These are phyloP conservation scores for Hexactinellida sp. DNA, from an alignment of 37 sponge, comb jelly and placozoan species.

Conservation along the genomic window DNA sequence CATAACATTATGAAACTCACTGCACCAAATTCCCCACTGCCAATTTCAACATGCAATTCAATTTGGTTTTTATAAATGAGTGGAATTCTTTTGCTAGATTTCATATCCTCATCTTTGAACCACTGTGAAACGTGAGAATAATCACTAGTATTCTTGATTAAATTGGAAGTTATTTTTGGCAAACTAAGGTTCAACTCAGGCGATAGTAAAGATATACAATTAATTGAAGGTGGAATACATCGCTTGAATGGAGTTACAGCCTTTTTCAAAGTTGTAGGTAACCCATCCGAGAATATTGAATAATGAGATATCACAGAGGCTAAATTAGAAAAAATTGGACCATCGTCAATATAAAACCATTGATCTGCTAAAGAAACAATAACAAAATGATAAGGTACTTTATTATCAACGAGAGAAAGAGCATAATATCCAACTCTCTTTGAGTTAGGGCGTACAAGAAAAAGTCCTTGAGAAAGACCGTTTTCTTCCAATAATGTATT, in stretches of 20 bases:
- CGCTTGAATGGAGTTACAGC: neutral
- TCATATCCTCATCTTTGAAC: neutral
- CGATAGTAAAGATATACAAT: too few relatives aligned
- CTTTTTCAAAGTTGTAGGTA: constrained; percentile 44
- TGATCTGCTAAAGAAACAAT: constrained; percentile 61
- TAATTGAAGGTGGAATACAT: neutral
- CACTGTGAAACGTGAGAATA: neutral
- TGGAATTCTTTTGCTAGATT: neutral
- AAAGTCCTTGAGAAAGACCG: constrained; percentile 51
- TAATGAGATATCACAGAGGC: constrained; percentile 52
- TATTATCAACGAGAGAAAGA: constrained; percentile 49
- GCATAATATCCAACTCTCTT: constrained; percentile 57
- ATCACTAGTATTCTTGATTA: constrained; percentile 10
- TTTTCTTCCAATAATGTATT: constrained; percentile 33
- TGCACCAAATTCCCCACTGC: constrained; percentile 12
- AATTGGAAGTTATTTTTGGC: neutral
- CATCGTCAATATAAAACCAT: constrained; percentile 88
- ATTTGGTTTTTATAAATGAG: neutral
- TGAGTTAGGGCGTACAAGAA: constrained; percentile 65
- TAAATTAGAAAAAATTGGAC: constrained; percentile 47
- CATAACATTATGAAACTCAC: too few relatives aligned
- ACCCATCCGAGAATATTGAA: constrained; percentile 75
- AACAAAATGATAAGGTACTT: constrained; percentile 72
- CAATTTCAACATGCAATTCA: neutral
- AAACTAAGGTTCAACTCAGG: neutral